Percentiles rank a stretch among this genome's conserved stretches.
phyloP scores from a whole-genome alignment of 1,140 invertebrate genomes.

The Drosophila triauraria region DNA sequence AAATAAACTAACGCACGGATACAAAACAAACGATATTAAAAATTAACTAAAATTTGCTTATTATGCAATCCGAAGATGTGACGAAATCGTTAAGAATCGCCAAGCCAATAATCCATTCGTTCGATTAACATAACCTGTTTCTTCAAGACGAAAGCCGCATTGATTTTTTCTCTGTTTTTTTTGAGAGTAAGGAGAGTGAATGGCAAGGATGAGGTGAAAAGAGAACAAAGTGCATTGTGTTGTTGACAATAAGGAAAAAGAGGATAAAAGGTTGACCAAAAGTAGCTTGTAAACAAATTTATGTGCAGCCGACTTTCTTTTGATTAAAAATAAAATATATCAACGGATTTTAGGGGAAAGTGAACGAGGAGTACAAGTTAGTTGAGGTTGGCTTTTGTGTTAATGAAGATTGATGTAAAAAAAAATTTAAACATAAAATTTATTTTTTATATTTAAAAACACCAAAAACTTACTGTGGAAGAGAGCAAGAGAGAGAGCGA shows the following conservation, averaged over 20 bases:
- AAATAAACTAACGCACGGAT: slow-evolving; percentile 32
- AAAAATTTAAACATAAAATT: not conserved
- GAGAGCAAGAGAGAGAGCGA: too few relatives aligned
- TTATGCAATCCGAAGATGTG: slow-evolving; percentile 62
- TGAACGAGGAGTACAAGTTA: slow-evolving; percentile 14
- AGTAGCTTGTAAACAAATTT: slow-evolving; percentile 24
- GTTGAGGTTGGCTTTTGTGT: slow-evolving; percentile 1
- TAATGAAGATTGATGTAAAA: slow-evolving; percentile 8
- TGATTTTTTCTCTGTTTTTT: slow-evolving; percentile 1
- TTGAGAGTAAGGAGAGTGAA: slow-evolving; percentile 1
- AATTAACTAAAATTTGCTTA: slow-evolving; percentile 47
- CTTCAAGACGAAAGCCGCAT: slow-evolving; percentile 24
- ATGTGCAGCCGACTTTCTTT: slow-evolving; percentile 18
- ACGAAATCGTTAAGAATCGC: slow-evolving; percentile 70
- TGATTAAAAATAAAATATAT: slow-evolving; percentile 34
- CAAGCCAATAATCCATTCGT: slow-evolving; percentile 27
- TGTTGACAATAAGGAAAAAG: slow-evolving; percentile 16
- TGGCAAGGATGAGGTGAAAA: slow-evolving; percentile 6
- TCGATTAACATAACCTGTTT: slow-evolving; percentile 75
- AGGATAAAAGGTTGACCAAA: slow-evolving; percentile 23
- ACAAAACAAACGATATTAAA: slow-evolving; percentile 52
- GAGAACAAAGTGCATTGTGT: slow-evolving; percentile 37
- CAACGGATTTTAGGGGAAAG: slow-evolving; percentile 44
- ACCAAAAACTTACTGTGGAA: too few relatives aligned
- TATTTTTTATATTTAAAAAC: not conserved